Evolutionary conservation across 1,140 invertebrate species (phyloP), one percentile per base, ranked within the genome.

Genomic region (Lutraria rhynchaena): DNA sequence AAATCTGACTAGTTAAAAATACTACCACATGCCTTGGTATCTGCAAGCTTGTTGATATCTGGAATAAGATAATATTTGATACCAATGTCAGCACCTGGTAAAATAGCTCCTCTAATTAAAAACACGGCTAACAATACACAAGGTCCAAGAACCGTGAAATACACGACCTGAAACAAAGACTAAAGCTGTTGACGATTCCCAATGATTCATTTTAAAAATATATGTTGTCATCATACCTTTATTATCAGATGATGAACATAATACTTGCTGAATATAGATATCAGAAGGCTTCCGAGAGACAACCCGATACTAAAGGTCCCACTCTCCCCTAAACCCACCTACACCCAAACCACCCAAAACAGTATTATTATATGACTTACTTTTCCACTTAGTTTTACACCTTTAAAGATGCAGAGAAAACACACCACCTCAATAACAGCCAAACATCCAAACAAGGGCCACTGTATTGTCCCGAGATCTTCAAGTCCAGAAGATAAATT

Each of bases 111-210:
- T 55, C 97, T 94, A 0, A 96, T 94, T 17, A 99, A 92, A n/a
- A 99, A 94, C 67, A 99, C 97, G 75, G 97, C 94, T 5, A 99
- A 94, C 22, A 99, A 95, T 2, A 96, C 95, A 88, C 99, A 99
- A 0, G 98, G 98, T 29, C 97, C 96, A 31, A 98, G 91, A 0
- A 98, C 98, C 2, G 98, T 99, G 58, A 99, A 95, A 95, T 98
- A 99, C 24, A 99, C 98, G 1, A 97, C 97, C 96, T 97, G 85
- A 87, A 73, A 90, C 88, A 37, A 69, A 35, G 57, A 61, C n/a
- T n/a, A n/a, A n/a, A n/a, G n/a, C n/a, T n/a, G n/a, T n/a, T n/a
- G n/a, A n/a, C n/a, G n/a, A n/a, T n/a, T n/a, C n/a, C n/a, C n/a
- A n/a, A n/a, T n/a, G n/a, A n/a, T n/a, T n/a, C n/a, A n/a, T n/a